Evolutionary conservation across 2,113 vertebrate genomes (phyloP), one percentile per base, ranked within the genome.

Genomic region (Pardalotus punctatus): DNA sequence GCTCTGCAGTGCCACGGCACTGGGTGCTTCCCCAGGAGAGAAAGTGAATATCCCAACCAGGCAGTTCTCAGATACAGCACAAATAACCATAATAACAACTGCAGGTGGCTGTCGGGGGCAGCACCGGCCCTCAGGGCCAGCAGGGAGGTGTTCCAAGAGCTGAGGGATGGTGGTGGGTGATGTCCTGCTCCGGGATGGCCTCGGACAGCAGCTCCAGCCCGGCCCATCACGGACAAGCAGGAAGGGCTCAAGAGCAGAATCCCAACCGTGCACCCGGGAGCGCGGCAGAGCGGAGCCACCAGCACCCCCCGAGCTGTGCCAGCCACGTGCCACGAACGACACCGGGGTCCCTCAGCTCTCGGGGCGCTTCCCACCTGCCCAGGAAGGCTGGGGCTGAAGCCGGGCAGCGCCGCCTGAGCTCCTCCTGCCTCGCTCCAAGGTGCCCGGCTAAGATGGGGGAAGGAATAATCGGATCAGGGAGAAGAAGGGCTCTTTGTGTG

Each of bases 391-490:
- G 20, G 4, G 45, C 12, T 5, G 80, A 57, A 3, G 82, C 10
- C 4, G 50, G 77, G 65, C 43, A 85, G 76, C 2, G 0, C 54
- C 3, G 72, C 28, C 76, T 58, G 81, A 24, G 88, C 83, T 62
- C 4, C 1, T 1, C 70, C 69, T 27, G 53, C 95, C 73, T 22
- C 11, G 14, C 79, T 82, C 38, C 48, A 17, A 36, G 51, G 90
- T 40, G 66, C 94, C 70, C 19, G 3, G 42, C 14, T 48, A n/a
- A 29, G 70, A 10, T 6, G 74, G 64, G 95, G 78, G 70, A 20
- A 92, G 93, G 53, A 88, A 81, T 90, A 90, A 97, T 95, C 90
- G 64, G 95, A 33, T 90, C 87, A 73, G 12, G 5, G 28, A 43
- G 69, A 57, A 95, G 61, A 88, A 95, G 4, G 10, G 90, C 67